Percentiles rank a stretch among this genome's conserved stretches.
phyloP scores from a whole-genome alignment of 2,113 vertebrate species.

The Copsychus sechellarum region DNA sequence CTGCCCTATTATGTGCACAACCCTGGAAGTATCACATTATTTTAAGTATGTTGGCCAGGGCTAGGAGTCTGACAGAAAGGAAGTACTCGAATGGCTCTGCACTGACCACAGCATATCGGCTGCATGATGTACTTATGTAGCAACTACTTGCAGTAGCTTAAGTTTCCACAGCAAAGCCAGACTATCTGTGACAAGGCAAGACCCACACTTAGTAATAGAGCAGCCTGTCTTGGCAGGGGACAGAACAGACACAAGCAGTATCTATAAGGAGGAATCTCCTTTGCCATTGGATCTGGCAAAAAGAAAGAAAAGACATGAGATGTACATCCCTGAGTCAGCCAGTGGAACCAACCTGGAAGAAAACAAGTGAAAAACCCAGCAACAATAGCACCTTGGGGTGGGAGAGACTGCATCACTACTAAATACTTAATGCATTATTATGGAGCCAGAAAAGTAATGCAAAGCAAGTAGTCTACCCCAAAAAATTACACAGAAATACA shows the following conservation, averaged over 20 bases:
- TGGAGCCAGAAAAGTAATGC: neutral
- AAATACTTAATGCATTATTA: neutral
- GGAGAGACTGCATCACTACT: neutral
- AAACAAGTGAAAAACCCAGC: neutral
- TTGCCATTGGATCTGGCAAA: neutral
- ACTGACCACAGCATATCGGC: neutral
- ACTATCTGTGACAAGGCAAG: neutral
- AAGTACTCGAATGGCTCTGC: neutral
- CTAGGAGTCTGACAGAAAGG: neutral
- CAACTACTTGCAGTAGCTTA: neutral
- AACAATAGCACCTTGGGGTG: neutral
- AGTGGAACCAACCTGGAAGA: neutral
- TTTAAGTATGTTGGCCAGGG: neutral
- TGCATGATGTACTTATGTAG: neutral
- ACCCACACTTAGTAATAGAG: neutral
- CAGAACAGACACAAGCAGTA: neutral
- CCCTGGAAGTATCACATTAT: neutral
- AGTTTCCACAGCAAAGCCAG: neutral
- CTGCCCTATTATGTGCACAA: neutral
- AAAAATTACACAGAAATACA: neutral
- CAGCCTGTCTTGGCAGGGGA: neutral
- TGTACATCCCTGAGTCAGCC: neutral
- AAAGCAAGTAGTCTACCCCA: neutral
- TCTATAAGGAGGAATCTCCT: neutral
- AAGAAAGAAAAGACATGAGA: neutral